These are phyloP conservation scores for Drosophila teissieri DNA, from an alignment of 1,140 invertebrate genomes.

Conservation along the genomic window DNA sequence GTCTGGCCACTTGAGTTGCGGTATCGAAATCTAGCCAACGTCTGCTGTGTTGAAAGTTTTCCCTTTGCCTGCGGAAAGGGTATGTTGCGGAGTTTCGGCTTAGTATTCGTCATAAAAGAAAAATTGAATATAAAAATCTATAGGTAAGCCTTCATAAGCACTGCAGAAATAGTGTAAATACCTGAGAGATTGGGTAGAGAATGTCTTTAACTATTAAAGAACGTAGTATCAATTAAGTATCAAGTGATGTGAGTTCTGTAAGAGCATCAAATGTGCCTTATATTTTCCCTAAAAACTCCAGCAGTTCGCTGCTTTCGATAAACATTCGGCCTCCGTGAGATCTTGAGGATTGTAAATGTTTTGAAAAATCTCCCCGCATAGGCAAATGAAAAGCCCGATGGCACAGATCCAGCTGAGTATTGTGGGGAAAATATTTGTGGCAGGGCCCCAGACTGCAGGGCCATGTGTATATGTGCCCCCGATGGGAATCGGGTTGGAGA, in stretches of 20 bases:
- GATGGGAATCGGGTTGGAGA: not conserved
- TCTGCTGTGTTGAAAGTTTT: conserved; percentile 57
- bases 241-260: no score
- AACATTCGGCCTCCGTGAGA: conserved; percentile 43
- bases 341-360: conserved; percentile 64
- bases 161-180: not conserved
- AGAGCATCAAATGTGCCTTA: not conserved
- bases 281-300: not conserved
- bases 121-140: not conserved
- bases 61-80: conserved; percentile 2
- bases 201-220: no score
- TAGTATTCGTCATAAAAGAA: not conserved
- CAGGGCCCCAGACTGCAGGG: conserved; percentile 34
- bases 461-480: conserved; percentile 57
- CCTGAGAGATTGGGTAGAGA: no score
- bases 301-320: conserved; percentile 36
- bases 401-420: conserved; percentile 17
- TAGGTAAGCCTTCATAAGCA: no score
- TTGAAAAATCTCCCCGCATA: conserved; percentile 56
- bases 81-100: not conserved
- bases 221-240: no score
- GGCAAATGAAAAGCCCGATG: conserved; percentile 52
- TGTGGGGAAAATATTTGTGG: conserved; percentile 27
- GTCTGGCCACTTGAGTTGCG: conserved; percentile 59
- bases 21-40: conserved; percentile 32